phyloP scores from a whole-genome alignment of 1,140 invertebrate genomes.

The Drosophila simulans region DNA sequence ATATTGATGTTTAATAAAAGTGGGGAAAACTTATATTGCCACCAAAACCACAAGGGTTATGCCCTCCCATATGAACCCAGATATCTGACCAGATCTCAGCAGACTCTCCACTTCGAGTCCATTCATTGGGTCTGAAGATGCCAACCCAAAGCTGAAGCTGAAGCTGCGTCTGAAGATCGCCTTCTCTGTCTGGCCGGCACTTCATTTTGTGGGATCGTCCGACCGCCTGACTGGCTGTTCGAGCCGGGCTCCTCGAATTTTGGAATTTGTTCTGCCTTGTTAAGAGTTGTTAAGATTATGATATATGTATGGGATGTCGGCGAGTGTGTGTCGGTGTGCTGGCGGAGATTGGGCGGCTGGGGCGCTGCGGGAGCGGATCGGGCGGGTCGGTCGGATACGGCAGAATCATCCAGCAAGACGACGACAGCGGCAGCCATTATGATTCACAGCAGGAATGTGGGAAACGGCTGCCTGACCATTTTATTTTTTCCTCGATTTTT shows the following conservation, averaged over 20 bases:
- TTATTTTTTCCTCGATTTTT: conserved; percentile 52
- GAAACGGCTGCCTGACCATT: conserved; percentile 78
- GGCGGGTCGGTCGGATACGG: conserved; percentile 7
- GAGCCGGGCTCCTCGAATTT: conserved; percentile 71
- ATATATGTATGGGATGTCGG: conserved; percentile 72
- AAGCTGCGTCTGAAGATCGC: conserved; percentile 1
- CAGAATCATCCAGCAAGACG: conserved; percentile 41
- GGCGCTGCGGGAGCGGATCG: background rate
- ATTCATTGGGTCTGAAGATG: conserved; percentile 24
- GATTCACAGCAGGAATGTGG: conserved; percentile 82
- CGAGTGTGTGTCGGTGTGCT: conserved; percentile 35
- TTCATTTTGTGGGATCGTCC: conserved; percentile 78
- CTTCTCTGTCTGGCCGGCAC: conserved; percentile 60
- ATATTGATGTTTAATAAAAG: too few relatives aligned
- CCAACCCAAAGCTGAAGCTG: background rate
- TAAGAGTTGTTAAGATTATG: conserved; percentile 84
- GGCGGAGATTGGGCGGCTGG: background rate
- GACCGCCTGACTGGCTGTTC: conserved; percentile 67
- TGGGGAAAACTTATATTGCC: too few relatives aligned
- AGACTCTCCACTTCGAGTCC: conserved; percentile 6
- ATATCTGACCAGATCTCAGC: conserved; percentile 9
- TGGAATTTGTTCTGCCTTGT: conserved; percentile 84
- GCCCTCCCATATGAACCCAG: background rate
- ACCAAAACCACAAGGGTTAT: background rate
- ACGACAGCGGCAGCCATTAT: conserved; percentile 79